These are phyloP conservation scores for Drosophila antonietae DNA, from an alignment of 2,888 invertebrate genomes.

Conservation along the genomic window DNA sequence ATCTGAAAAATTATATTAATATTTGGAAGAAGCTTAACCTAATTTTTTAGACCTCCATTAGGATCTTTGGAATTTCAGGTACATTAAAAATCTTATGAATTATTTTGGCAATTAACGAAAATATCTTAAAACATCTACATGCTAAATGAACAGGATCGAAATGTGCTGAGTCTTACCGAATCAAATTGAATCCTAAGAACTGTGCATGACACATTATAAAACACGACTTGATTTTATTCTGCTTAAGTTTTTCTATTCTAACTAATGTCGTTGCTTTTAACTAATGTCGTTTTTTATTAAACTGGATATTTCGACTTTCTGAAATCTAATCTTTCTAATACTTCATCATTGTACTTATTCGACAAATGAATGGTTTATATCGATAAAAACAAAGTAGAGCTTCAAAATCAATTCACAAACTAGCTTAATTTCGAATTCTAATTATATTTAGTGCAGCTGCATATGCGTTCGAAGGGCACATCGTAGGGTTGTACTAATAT, in stretches of 20 bases:
- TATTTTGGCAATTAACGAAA: slow-evolving; percentile 70
- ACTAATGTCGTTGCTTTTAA: slow-evolving; percentile 53
- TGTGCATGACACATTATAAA: slow-evolving; percentile 60
- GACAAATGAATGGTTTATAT: slow-evolving; percentile 29
- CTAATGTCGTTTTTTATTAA: slow-evolving; percentile 81
- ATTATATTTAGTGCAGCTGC: slow-evolving; percentile 54
- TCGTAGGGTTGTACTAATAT: slow-evolving; percentile 58
- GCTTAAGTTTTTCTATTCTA: slow-evolving; percentile 62
- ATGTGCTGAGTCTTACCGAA: background rate
- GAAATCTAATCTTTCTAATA: slow-evolving; percentile 42
- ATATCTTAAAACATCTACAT: slow-evolving; percentile 49
- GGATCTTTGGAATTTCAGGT: slow-evolving; percentile 75
- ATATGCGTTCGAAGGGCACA: slow-evolving; percentile 62
- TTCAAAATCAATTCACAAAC: background rate
- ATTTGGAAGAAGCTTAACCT: slow-evolving; percentile 64
- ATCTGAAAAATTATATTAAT: slow-evolving; percentile 39
- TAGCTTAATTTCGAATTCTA: slow-evolving; percentile 39
- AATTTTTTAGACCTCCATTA: slow-evolving; percentile 63
- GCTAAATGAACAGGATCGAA: slow-evolving; percentile 25
- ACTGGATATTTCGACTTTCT: slow-evolving; percentile 28
- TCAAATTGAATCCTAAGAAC: slow-evolving; percentile 34
- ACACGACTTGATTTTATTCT: slow-evolving; percentile 55
- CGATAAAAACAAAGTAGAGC: background rate
- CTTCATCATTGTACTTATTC: slow-evolving; percentile 56
- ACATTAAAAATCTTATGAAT: slow-evolving; percentile 79